Percentiles rank a stretch among this genome's conserved stretches.
Conservation (phyloP, 2,113 vertebrate species). For the Suncus etruscus region DNA sequence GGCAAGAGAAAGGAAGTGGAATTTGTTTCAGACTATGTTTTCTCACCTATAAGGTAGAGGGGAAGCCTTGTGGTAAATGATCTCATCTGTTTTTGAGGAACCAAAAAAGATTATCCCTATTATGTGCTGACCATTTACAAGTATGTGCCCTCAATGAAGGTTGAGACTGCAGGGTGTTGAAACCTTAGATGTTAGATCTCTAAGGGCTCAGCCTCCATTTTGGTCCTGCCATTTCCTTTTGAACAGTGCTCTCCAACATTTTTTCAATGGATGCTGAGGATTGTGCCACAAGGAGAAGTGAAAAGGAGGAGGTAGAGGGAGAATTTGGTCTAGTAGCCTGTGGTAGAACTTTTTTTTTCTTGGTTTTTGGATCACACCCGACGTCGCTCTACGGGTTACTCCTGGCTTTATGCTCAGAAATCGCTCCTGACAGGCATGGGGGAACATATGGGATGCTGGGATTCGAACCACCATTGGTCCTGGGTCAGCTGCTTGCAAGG, state of each 20-base stretch:
- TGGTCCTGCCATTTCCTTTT: neutral
- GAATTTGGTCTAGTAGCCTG: neutral
- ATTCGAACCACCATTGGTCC: no score
- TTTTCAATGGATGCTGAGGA: no score
- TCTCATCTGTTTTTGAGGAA: neutral
- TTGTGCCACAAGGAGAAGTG: neutral
- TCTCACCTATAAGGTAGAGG: neutral
- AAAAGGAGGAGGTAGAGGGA: neutral
- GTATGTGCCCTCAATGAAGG: no score
- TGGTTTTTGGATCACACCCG: no score
- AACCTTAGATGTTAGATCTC: neutral
- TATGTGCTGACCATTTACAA: neutral
- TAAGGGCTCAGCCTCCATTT: neutral
- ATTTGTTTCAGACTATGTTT: neutral
- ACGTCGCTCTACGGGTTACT: no score
- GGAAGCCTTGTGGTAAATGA: neutral
- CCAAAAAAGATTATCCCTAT: neutral
- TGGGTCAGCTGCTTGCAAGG: no score
- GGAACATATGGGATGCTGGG: no score
- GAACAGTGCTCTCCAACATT: neutral
- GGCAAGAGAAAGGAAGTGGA: neutral
- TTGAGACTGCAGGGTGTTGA: neutral
- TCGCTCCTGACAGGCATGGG: no score
- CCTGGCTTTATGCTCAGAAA: no score
- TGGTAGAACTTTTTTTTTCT: no score